Base-by-base conservation (phyloP, 1,140 invertebrate genomes). In the Sminthurides bifidus region DNA sequence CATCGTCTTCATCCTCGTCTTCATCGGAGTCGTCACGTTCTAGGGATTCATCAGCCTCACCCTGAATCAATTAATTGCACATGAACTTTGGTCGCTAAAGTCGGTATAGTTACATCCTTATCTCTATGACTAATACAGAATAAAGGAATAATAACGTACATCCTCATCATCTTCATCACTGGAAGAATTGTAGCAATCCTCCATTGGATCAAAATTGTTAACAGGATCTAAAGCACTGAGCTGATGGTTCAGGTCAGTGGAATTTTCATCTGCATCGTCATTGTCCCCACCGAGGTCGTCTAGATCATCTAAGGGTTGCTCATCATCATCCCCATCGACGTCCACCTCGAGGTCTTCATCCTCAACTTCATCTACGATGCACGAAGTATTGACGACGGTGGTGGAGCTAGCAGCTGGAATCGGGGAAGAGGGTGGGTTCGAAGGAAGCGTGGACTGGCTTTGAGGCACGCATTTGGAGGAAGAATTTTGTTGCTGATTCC, bases 1-100 rank as follows among this genome's bases (percentile, higher is more conserved):
- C 73, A 59, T 82, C 80, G 65, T 82, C 81, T 61, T 84, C 81
- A 61, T 81, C 74, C 61, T 80, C 79, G 17, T 73, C 71, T 66
- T 79, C 75, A 68, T 79, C 64, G 53, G 59, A 61, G 55, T 66
- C 61, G 40, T 64, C 61, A 49, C 58, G 49, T 33, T 66, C 63
- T 33, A 66, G 41, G 30, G 60, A 60, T 55, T 66, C 65, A 51
- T 60, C 63, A 12, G 30, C 58, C 40, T 63, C 60, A 41, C 62
- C 62, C 62, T 61, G 23, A 8, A 8, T 41, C 23, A 8, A 17
- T 41, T 41, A 17, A 17, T 41, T 6, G n/a, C 17, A 41, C n/a
- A 41, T 10, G n/a, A 35, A 35, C 10, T 10, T 35, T 35, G n/a
- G n/a, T 10, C n/a, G 33, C n/a, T 35, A 10, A 10, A 10, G 33